A percentile compares a stretch with the other conserved stretches of the same genome.
These are phyloP conservation scores for Solenodon paradoxus DNA, from an alignment of 2,113 vertebrate genomes.

Conservation along the genomic window DNA sequence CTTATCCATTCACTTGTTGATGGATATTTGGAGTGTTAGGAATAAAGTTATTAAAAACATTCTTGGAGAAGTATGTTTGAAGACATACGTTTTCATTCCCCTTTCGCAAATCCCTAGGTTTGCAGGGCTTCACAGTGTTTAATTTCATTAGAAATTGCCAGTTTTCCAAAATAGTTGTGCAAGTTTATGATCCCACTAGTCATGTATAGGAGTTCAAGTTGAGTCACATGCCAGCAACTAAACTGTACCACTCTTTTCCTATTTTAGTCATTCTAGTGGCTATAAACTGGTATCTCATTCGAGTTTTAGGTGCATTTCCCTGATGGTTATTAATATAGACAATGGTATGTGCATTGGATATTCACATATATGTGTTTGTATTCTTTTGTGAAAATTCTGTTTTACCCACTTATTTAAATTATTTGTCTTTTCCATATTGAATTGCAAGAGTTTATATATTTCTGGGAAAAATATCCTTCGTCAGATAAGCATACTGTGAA, in stretches of 20 bases:
- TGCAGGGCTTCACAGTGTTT: neutral
- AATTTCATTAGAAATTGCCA: slow-evolving; percentile 2
- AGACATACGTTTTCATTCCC: neutral
- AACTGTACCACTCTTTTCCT: neutral
- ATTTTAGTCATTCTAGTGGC: neutral
- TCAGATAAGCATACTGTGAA: too few species aligned
- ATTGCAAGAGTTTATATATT: neutral
- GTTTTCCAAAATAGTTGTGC: neutral
- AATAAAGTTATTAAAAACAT: neutral
- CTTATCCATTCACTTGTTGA: neutral
- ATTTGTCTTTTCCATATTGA: neutral
- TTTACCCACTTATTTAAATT: neutral
- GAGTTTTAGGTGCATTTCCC: neutral
- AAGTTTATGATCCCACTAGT: neutral
- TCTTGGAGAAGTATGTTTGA: neutral
- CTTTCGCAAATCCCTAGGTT: neutral
- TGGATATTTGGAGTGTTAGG: neutral
- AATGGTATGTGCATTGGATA: neutral
- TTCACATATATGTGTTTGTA: neutral
- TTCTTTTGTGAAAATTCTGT: neutral
- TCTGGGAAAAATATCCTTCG: neutral
- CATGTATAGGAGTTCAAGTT: neutral
- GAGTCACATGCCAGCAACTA: neutral
- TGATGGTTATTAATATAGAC: neutral
- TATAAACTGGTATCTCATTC: neutral